Evolutionary conservation across 2,797 vertebrate genomes (phyloP).

Genomic region (Crocodylus rhombifer): DNA sequence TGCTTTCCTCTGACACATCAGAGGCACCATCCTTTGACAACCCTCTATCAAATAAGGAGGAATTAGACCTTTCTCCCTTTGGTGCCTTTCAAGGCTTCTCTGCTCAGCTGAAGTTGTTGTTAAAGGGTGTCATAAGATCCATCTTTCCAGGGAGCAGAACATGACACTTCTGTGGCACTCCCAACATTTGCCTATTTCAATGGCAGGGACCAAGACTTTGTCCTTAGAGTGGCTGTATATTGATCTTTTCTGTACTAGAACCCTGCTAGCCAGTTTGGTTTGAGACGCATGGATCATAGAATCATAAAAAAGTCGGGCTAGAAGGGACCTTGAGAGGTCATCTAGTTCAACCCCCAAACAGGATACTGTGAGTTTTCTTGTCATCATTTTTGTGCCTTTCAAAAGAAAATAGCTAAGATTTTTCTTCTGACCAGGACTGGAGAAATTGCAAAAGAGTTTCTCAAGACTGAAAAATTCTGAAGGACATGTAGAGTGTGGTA

Average conservation of each 20-base stretch:
- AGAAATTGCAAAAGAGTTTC: neutral
- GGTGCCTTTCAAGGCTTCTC: neutral
- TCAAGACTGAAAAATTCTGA: neutral
- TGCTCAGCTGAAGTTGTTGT: neutral
- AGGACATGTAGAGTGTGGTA: neutral
- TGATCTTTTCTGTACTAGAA: neutral
- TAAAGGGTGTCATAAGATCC: neutral
- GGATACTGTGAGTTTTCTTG: neutral
- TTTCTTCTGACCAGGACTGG: neutral
- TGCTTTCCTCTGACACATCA: neutral
- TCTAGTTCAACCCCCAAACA: no score
- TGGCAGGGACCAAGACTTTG: neutral
- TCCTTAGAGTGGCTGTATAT: neutral
- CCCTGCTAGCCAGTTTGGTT: neutral
- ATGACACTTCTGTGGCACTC: neutral
- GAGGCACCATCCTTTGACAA: neutral
- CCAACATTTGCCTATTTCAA: neutral
- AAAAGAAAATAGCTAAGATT: neutral
- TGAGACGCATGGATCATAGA: neutral
- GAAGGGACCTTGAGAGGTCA: no score
- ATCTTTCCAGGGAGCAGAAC: neutral
- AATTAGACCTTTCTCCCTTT: neutral
- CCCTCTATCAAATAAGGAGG: neutral
- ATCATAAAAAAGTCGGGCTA: no score
- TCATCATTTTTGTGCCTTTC: neutral